A percentile compares a stretch with the other conserved stretches of the same genome.
phyloP scores from a whole-genome alignment of 1,140 invertebrate genomes.

The Drosophila nebulosa region DNA sequence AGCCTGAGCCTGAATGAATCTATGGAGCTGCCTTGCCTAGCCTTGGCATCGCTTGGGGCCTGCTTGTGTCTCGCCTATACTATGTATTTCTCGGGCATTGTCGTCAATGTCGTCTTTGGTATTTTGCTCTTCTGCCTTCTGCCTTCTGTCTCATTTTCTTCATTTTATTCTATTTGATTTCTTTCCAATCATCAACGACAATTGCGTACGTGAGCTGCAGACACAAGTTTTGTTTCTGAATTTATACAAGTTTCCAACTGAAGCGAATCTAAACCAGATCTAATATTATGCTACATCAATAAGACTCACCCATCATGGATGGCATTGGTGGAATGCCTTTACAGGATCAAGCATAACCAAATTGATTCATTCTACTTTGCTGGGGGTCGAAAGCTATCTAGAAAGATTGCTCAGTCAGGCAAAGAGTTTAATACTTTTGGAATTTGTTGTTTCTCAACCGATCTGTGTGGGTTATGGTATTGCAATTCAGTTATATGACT shows the following conservation, averaged over 20 bases:
- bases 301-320: constrained; percentile 36
- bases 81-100: constrained; percentile 15
- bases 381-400: no score
- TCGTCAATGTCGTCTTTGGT: constrained; percentile 27
- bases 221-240: constrained; percentile 3
- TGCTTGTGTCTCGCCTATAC: background rate
- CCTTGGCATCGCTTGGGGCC: background rate
- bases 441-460: no score
- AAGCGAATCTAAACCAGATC: background rate
- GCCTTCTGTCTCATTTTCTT: constrained; percentile 14
- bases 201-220: constrained; percentile 53
- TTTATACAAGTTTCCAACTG: background rate
- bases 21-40: constrained; percentile 5
- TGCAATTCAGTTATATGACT: no score
- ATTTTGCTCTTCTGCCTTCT: background rate
- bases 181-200: constrained; percentile 46
- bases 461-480: no score
- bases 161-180: constrained; percentile 13
- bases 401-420: no score
- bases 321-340: constrained; percentile 44
- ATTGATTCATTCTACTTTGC: background rate
- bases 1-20: constrained; percentile 47
- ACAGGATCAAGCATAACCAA: background rate
- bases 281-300: constrained; percentile 46
- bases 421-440: no score